Conservation (phyloP, 2,797 vertebrate species). For the Malacoctenus gilli region DNA sequence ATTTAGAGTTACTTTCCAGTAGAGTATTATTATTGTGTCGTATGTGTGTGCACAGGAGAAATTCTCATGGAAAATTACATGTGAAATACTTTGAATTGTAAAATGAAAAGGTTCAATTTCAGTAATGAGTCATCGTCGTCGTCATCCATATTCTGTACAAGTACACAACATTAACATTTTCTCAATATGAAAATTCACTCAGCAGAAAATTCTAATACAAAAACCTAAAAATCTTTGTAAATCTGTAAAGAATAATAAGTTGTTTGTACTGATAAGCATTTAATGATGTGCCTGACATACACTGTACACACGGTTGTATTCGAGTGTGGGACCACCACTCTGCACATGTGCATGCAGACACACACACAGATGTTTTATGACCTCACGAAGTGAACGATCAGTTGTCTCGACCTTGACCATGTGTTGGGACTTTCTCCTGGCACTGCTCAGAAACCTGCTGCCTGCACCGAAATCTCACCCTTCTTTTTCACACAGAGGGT, state of each 20-base stretch:
- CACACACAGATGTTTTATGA: conserved; percentile 60
- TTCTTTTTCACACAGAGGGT: conserved; percentile 14
- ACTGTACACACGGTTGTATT: too few species aligned
- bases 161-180: too few species aligned
- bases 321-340: too few species aligned
- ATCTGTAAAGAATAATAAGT: too few species aligned
- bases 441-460: conserved; percentile 23
- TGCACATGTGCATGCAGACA: conserved; percentile 4
- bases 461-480: conserved; percentile 22
- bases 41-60: conserved; percentile 6
- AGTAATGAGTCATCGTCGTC: too few species aligned
- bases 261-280: neutral
- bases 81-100: too few species aligned
- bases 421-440: conserved; percentile 79
- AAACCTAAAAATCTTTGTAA: too few species aligned
- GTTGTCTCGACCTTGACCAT: conserved; percentile 62
- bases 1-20: conserved; percentile 36
- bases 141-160: too few species aligned
- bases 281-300: neutral
- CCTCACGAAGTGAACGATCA: conserved; percentile 32
- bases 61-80: neutral
- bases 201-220: too few species aligned
- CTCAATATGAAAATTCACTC: too few species aligned
- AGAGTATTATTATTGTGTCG: conserved; percentile 13
- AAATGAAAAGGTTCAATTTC: too few species aligned